phyloP scores from a whole-genome alignment of 2,113 vertebrate species.

The Sprattus sprattus region DNA sequence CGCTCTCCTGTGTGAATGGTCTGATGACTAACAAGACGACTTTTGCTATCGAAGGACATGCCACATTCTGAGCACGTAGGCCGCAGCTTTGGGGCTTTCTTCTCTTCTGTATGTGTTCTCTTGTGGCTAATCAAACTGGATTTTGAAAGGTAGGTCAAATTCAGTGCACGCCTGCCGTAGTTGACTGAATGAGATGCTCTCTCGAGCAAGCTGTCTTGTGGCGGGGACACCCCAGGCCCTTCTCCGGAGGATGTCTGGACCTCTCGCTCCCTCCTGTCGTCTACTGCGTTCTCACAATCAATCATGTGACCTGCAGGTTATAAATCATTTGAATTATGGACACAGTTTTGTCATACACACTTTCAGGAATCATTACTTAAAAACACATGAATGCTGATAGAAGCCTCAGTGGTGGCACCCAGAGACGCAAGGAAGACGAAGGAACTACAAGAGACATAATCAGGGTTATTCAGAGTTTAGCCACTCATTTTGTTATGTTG shows the following conservation, averaged over 20 bases:
- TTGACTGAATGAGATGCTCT: background rate
- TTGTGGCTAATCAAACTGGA: too few relatives aligned
- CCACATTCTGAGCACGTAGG: background rate
- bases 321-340: background rate
- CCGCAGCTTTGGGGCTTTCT: background rate
- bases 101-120: background rate
- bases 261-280: background rate
- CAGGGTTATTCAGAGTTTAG: too few relatives aligned
- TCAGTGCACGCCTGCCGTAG: too few relatives aligned
- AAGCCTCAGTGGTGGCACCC: slow-evolving; percentile 4
- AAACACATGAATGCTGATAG: background rate
- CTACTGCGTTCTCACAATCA: background rate
- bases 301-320: background rate
- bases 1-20: background rate
- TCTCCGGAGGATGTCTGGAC: background rate
- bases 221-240: background rate
- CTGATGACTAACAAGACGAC: background rate
- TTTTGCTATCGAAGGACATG: background rate
- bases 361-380: background rate
- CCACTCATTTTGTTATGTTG: too few relatives aligned
- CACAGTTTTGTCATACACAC: too few relatives aligned
- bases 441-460: background rate
- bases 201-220: background rate
- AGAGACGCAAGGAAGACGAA: background rate
- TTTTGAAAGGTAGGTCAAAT: too few relatives aligned